These are phyloP conservation scores for Zonotrichia leucophrys DNA, from an alignment of 2,113 vertebrate genomes.

Conservation along the genomic window DNA sequence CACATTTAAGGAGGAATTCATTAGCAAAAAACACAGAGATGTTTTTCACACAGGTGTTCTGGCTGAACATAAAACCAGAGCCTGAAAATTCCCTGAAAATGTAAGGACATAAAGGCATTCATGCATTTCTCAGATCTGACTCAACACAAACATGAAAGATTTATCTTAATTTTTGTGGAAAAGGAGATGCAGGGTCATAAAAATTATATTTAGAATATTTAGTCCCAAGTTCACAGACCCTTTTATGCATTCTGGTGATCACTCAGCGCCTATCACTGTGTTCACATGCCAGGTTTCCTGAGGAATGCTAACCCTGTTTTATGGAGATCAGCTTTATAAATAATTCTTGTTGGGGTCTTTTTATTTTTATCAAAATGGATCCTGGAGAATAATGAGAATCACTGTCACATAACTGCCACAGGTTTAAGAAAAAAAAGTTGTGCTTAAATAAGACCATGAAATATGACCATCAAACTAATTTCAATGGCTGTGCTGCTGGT, in stretches of 20 bases:
- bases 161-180: neutral
- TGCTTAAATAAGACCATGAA: neutral
- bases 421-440: neutral
- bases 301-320: neutral
- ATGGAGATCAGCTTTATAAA: neutral
- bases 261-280: neutral
- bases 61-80: neutral
- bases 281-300: neutral
- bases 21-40: neutral
- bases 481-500: fast-evolving
- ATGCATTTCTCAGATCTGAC: neutral
- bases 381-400: neutral
- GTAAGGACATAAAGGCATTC: neutral
- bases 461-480: neutral
- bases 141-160: fast-evolving
- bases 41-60: neutral
- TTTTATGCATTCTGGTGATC: neutral
- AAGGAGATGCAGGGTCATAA: neutral
- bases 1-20: neutral
- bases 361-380: neutral
- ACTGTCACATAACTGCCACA: neutral
- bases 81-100: neutral
- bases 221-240: neutral
- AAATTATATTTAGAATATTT: neutral
- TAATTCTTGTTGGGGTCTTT: neutral